Evolutionary conservation across 2,113 vertebrate species (phyloP), one percentile per base, ranked within the genome.

Genomic region (Oreochromis aureus): DNA sequence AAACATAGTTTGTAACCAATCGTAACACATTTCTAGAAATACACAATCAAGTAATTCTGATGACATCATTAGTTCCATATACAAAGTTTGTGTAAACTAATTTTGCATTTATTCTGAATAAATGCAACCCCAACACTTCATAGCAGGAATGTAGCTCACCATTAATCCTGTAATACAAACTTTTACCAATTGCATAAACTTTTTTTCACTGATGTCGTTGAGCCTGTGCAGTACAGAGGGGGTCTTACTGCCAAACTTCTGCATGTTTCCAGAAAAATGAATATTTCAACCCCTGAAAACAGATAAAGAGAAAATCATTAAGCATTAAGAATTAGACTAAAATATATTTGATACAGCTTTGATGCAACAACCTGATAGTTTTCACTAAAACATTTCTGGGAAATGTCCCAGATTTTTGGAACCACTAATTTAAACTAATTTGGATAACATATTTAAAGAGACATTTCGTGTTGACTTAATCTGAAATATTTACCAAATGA

Each of bases 261-360:
- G 53, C 41, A 85, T 12, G 53, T 15, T 4, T 39, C 12, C 19
- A 13, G 11, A n/a, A 83, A 32, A 59, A 44, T 10, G 36, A 3
- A 36, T 6, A 10, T 8, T 93, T 95, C 80, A 95, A 66, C 41
- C 85, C 30, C 95, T 95, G 81, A 84, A 90, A 90, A 83, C 2
- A 27, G 59, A 41, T 76, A 71, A 79, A 82, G 36, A 81, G 5
- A 89, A 7, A 59, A 18, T 16, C 63, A n/a, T 85, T 4, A 6
- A 66, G 54, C 54, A 9, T 24, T 18, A 10, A 16, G 54, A 86
- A 16, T 39, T 19, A 39, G 54, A 86, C 13, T 24, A 19, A 46
- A 13, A 39, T 19, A 69, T 18, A 18, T n/a, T 39, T 22, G 6
- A 80, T 54, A 18, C 11, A 51, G 15, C 8, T 53, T 84, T 22